Evolutionary conservation across 35 echinoderm and acorn worm genomes (phyloP), one percentile per base, ranked within the genome.

Genomic region (Holothuria glaberrima): DNA sequence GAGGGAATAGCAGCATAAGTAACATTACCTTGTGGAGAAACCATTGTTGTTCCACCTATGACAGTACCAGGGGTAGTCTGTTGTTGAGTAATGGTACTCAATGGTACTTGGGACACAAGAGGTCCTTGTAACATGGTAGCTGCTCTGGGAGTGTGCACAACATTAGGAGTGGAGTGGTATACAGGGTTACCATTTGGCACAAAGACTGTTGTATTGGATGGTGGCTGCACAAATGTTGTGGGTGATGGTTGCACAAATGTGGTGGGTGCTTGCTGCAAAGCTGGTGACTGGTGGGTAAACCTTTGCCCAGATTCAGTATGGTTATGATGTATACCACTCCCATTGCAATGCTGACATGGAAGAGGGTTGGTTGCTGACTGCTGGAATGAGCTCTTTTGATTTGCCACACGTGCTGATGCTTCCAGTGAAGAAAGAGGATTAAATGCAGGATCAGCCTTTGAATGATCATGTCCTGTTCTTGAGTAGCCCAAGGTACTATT

Each of bases 271-370:
- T 59, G 52, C 57, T 60, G 80, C 19, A 84, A 0, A 36, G 29
- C 21, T 34, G 54, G 48, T 61, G 41, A 52, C 21, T 78, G 74
- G 33, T 84, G 28, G 57, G 56, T 30, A 30, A 61, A 84, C 26
- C 28, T 20, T 29, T 19, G 54, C 9, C 21, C 57, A 32, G 31
- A 18, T 33, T 21, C 46, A 84, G 27, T 9, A 84, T 84, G 56
- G 56, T 84, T 12, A 14, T 54, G 80, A 56, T 87, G 85, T 24
- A 87, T 34, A 35, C 85, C 85, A 69, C 85, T 87, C 4, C 85
- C 85, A 87, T 87, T 87, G 24, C 85, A 87, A 52, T 67, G 66
- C 35, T 46, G 59, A 87, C 85, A 87, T 46, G 62, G 61, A 22
- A 36, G 28, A 28, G 74, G 0, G 7, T 41, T 41, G 4, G 74